Percentiles rank a stretch among this genome's conserved stretches.
Conservation (phyloP, 2,888 invertebrate genomes). For the Microdon myrmicae region DNA sequence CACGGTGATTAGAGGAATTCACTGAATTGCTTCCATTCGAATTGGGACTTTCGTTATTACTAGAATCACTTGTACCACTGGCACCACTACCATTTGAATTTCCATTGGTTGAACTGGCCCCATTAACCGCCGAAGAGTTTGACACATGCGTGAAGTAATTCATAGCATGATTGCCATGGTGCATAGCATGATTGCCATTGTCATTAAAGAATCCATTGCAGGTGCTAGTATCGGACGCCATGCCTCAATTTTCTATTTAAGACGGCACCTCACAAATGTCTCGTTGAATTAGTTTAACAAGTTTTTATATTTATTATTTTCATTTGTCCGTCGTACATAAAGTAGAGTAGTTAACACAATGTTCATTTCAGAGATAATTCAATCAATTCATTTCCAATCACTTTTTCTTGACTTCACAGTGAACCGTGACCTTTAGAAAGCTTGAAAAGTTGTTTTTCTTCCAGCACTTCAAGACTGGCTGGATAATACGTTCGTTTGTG, state of each 20-base stretch:
- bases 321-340: too few species aligned
- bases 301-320: neutral
- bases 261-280: constrained; percentile 55
- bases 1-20: constrained; percentile 33
- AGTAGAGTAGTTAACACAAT: too few species aligned
- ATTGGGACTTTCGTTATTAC: constrained; percentile 34
- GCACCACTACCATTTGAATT: constrained; percentile 33
- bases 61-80: constrained; percentile 43
- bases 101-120: constrained; percentile 35
- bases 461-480: too few species aligned
- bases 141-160: constrained; percentile 58
- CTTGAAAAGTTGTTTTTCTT: too few species aligned
- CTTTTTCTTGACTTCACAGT: too few species aligned
- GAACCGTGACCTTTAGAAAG: too few species aligned
- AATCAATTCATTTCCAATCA: too few species aligned
- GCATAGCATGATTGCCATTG: constrained; percentile 59
- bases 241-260: constrained; percentile 42
- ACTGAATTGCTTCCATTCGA: constrained; percentile 40
- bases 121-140: constrained; percentile 54
- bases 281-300: constrained; percentile 24
- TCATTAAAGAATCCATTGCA: constrained; percentile 64
- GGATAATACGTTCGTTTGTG: too few species aligned
- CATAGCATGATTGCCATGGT: constrained; percentile 63
- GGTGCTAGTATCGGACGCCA: constrained; percentile 55
- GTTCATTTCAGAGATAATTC: too few species aligned